Evolutionary conservation across 2,888 invertebrate genomes (phyloP), one percentile per base, ranked within the genome.

Genomic region (Empis stercorea): DNA sequence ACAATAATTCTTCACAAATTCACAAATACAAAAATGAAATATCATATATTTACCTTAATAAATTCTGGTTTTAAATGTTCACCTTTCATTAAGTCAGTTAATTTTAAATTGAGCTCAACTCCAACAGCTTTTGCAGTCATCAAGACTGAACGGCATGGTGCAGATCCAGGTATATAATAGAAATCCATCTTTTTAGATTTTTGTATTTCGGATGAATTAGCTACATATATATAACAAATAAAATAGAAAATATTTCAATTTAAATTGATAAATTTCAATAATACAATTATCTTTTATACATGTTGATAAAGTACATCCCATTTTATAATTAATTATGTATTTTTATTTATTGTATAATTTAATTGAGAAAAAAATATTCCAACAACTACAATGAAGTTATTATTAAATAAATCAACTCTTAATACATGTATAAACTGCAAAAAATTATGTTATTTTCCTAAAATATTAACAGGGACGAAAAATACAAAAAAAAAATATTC

Each of bases 51-150:
- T 51, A 80, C 81, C 73, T 82, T 81, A 38, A 84, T 0, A 58
- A 73, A 85, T 59, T 83, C 84, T 0, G 84, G 81, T 48, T 74
- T 80, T 49, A 81, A 57, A 32, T 84, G 81, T 57, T 81, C 83
- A 2, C 78, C 78, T 43, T 68, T 69, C 71, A 74, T 72, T 42
- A 84, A 61, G 59, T 82, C 70, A n/a, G 73, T 60, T 5, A 64
- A 40, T 61, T 80, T 84, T 48, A 78, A 66, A 61, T 84, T 82
- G 42, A 84, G 61, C 4, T 80, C 74, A 42, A 84, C 68, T 10
- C 78, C 81, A 15, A 84, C 53, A 41, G 79, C 78, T 56, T 79
- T 79, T 27, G 82, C 83, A 1, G 75, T 69, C 58, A 84, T 70
- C 44, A 76, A 66, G 16, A 81, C 81, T 4, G 76, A 65, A 44